Percentiles rank a stretch among this genome's conserved stretches.
These are phyloP conservation scores for Triplophysa tibetana DNA, from an alignment of 2,113 vertebrate species.

Conservation along the genomic window DNA sequence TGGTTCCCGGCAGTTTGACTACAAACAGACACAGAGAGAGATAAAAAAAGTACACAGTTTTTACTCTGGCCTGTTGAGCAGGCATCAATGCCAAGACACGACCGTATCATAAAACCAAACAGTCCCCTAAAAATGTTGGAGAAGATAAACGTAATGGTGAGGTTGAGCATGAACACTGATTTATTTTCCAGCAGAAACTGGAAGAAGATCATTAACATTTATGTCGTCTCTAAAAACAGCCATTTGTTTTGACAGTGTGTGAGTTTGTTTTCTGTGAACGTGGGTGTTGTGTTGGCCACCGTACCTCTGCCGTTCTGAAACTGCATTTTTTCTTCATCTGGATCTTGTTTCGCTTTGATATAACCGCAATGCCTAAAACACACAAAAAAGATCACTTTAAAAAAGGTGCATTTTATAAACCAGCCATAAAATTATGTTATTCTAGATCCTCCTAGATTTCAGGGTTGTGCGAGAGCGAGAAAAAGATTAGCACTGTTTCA, in stretches of 20 bases:
- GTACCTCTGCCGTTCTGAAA: constrained; percentile 81
- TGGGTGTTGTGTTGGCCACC: not conserved
- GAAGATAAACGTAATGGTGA: constrained; percentile 20
- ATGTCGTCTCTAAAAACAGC: constrained; percentile 8
- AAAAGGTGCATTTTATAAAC: constrained; percentile 4
- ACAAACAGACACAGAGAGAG: constrained; percentile 13
- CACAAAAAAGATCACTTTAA: constrained; percentile 30
- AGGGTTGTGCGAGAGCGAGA: not conserved
- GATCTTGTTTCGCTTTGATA: constrained; percentile 83
- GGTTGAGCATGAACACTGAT: constrained; percentile 2
- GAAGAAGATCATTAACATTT: constrained; percentile 25
- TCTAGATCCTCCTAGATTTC: not conserved
- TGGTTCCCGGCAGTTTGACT: constrained; percentile 80
- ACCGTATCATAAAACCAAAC: constrained; percentile 18
- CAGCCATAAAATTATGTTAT: constrained; percentile 9
- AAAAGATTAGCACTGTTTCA: constrained; percentile 4
- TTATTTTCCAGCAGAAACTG: not conserved
- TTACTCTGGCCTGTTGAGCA: constrained; percentile 10
- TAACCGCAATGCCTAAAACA: constrained; percentile 79
- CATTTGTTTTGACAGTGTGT: not conserved
- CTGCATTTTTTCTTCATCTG: constrained; percentile 84
- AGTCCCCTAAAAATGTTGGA: constrained; percentile 11
- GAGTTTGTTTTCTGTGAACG: not conserved
- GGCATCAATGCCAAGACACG: not conserved
- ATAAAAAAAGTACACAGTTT: not conserved